These are phyloP conservation scores for Callitettix versicolor DNA, from an alignment of 1,140 invertebrate genomes.

Conservation along the genomic window DNA sequence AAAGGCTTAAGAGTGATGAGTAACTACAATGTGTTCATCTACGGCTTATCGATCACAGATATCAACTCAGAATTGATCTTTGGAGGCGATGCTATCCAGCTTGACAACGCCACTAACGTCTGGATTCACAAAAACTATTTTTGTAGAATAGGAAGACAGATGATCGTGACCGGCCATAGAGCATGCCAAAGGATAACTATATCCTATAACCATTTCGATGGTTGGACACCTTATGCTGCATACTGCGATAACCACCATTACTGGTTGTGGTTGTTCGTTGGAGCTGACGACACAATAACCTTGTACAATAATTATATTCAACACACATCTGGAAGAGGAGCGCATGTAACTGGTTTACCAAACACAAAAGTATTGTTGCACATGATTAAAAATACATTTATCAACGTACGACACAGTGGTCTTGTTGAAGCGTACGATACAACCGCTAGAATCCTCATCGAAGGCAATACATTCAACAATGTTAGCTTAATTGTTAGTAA, in stretches of 20 bases:
- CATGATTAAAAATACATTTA: neutral
- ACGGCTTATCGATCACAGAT: neutral
- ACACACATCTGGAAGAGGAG: neutral
- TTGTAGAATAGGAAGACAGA: neutral
- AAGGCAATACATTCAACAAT: neutral
- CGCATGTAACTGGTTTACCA: neutral
- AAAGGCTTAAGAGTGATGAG: neutral
- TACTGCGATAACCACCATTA: conserved; percentile 4
- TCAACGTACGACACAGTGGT: neutral
- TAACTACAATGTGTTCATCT: neutral
- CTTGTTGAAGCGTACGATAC: neutral
- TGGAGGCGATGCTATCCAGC: conserved; percentile 5
- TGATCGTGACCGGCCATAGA: neutral
- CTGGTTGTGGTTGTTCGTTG: conserved; percentile 7
- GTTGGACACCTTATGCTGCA: neutral
- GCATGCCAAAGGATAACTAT: neutral
- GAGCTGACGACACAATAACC: neutral
- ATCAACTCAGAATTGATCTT: conserved; percentile 4
- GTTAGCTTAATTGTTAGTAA: neutral
- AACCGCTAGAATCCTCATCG: neutral
- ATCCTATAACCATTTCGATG: neutral
- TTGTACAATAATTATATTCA: neutral
- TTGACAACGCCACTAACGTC: neutral
- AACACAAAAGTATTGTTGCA: neutral
- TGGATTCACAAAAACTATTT: neutral